A percentile compares a stretch with the other conserved stretches of the same genome.
phyloP scores from a whole-genome alignment of 2,113 vertebrate genomes.

The human region GRCh38 chr3:24763501-24764000 shows the following conservation, averaged over 20 bases:
- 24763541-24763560: conserved; percentile 82
- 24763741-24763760: conserved; percentile 76
- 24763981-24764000: not conserved
- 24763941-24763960: not conserved
- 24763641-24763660: conserved; percentile 82
- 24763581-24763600: conserved; percentile 86
- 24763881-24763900: not conserved
- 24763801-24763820: conserved; percentile 30
- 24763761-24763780: conserved; percentile 67
- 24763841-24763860: not conserved
- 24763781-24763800: conserved; percentile 58
- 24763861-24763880: not conserved
- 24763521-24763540: conserved; percentile 73
- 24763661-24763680: conserved; percentile 84
- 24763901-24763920: not conserved
- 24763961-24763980: not conserved
- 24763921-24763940: not conserved
- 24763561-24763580: conserved; percentile 89
- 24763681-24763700: conserved; percentile 84
- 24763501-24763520: conserved; percentile 87
- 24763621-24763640: conserved; percentile 89
- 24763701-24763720: conserved; percentile 86
- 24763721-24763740: conserved; percentile 80
- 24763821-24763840: not conserved
- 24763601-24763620: conserved; percentile 85